Evolutionary conservation across 1,140 invertebrate genomes (phyloP), one percentile per base, ranked within the genome.

Genomic region (Hyles euphorbiae): DNA sequence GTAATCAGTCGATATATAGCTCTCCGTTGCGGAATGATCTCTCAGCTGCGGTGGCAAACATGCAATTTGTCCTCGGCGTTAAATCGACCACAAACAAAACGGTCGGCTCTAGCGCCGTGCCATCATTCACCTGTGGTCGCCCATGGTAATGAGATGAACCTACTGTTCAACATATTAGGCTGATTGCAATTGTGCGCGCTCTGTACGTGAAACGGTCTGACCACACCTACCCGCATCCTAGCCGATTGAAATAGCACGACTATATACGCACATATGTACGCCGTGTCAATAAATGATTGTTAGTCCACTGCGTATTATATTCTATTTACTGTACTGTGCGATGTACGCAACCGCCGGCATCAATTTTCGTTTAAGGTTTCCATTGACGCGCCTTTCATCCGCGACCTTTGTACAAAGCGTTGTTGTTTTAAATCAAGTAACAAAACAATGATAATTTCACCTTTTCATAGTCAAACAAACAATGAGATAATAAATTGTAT

Each of bases 31-130:
- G 75, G 72, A 81, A 82, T 81, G 81, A 84, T 81, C 83, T 76
- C 77, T 74, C 76, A 65, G 74, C 72, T 72, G 79, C 61, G 78
- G 78, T 74, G 75, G 78, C 83, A 83, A 88, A 88, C 85, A 85
- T 76, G 76, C 78, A 88, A 87, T 87, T 88, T 85, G 85, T 88
- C 78, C 73, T 74, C 73, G 72, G 77, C 77, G 82, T 83, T 87
- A 83, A 88, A 88, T 87, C 79, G 81, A 87, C 85, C 85, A 75
- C 85, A 87, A 87, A 88, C 83, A 88, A 85, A 88, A 88, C 81
- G 82, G 65, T 62, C 67, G 71, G 67, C 72, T 68, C 73, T 73
- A 70, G 75, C 65, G 68, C 72, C 72, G 70, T 76, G 72, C 81
- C 82, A 84, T 88, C 83, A 84, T 81, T 88, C 85, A 84, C 77